Evolutionary conservation across 2,888 invertebrate genomes (phyloP).

Genomic region (Dryocosmus kuriphilus): DNA sequence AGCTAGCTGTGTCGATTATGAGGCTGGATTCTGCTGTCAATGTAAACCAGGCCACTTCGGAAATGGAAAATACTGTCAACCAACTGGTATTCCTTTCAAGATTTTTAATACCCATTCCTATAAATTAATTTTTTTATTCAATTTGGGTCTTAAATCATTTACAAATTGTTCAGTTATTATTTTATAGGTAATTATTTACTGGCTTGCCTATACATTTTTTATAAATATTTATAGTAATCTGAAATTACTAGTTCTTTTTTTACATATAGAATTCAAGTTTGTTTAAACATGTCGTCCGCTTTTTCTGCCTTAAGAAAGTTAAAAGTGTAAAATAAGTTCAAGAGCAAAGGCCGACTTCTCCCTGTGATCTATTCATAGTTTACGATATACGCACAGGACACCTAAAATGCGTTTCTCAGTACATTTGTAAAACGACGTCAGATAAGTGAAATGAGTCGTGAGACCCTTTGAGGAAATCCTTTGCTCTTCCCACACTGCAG

Average conservation of each 20-base stretch:
- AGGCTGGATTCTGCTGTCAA: conserved; percentile 92
- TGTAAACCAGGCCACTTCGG: conserved; percentile 93
- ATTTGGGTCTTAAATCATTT: not conserved
- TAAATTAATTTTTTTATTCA: not conserved
- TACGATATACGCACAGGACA: conserved; percentile 53
- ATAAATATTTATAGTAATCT: no score
- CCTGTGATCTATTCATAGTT: conserved; percentile 72
- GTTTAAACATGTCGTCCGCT: not conserved
- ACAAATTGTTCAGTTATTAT: no score
- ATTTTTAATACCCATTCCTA: not conserved
- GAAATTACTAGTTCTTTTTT: not conserved
- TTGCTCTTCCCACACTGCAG: not conserved
- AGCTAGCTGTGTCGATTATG: conserved; percentile 90
- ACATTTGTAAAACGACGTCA: conserved; percentile 53
- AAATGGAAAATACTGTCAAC: conserved; percentile 94
- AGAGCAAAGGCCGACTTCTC: conserved; percentile 21
- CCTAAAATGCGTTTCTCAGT: conserved; percentile 52
- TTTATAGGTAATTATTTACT: no score
- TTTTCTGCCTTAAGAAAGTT: not conserved
- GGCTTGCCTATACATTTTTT: no score
- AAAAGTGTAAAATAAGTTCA: not conserved
- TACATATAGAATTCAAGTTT: not conserved
- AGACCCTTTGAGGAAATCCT: conserved; percentile 54
- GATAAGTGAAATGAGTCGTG: conserved; percentile 50
- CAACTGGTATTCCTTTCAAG: conserved; percentile 80